Evolutionary conservation across 1,140 invertebrate genomes (phyloP).

Genomic region (Drosophila pectinifera): DNA sequence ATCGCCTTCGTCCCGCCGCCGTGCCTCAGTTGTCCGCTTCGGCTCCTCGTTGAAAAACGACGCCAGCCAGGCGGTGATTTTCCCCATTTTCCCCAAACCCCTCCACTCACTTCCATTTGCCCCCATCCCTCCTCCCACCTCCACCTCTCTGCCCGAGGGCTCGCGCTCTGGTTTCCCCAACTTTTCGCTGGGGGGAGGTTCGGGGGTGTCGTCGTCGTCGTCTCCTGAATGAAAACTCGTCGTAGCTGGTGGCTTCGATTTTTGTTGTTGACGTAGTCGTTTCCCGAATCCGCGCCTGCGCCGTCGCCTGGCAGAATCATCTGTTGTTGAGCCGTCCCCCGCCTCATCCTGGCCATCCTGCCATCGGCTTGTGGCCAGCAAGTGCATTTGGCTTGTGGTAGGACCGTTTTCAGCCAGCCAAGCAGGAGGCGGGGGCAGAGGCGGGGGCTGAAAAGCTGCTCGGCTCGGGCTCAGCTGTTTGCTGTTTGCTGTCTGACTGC

Average conservation of each 20-base stretch:
- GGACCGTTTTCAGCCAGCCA: slow-evolving; percentile 47
- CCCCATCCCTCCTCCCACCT: not conserved
- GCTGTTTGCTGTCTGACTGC: slow-evolving; percentile 49
- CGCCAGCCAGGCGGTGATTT: slow-evolving; percentile 73
- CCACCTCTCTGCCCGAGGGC: slow-evolving; percentile 29
- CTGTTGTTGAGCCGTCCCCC: slow-evolving; percentile 62
- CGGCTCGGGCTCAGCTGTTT: slow-evolving; percentile 62
- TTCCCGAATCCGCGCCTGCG: slow-evolving; percentile 52
- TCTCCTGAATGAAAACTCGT: slow-evolving; percentile 78
- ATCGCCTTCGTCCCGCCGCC: slow-evolving; percentile 49
- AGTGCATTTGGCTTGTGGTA: slow-evolving; percentile 81
- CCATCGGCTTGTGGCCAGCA: slow-evolving; percentile 47
- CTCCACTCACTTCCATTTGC: slow-evolving; percentile 8
- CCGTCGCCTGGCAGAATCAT: slow-evolving; percentile 61
- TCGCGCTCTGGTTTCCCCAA: slow-evolving; percentile 62
- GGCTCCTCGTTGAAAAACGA: slow-evolving; percentile 49
- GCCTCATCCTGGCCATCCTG: slow-evolving; percentile 14
- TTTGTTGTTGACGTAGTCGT: slow-evolving; percentile 65
- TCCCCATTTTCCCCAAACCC: slow-evolving; percentile 38
- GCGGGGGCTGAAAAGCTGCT: not conserved
- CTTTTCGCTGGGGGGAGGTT: too few species aligned
- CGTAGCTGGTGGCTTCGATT: slow-evolving; percentile 60
- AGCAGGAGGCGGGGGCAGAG: not conserved
- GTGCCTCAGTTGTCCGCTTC: slow-evolving; percentile 3
- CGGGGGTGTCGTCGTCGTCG: slow-evolving; percentile 23